A percentile compares a stretch with the other conserved stretches of the same genome.
Conservation (phyloP, 2,113 vertebrate species). For the Xenopus tropicalis region UCB_Xtro_10.0 CM004451.2:66839001-66839500, state of each 20-base stretch:
- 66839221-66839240: constrained; percentile 99
- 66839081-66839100: constrained; percentile 83
- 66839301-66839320: constrained; percentile 58
- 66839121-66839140: constrained; percentile 92
- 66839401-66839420: neutral
- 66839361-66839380: constrained; percentile 6
- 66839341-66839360: constrained; percentile 25
- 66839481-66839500: neutral
- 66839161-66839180: constrained; percentile 99
- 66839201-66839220: constrained; percentile 99
- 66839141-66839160: constrained; percentile 95
- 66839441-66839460: neutral
- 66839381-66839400: constrained; percentile 14
- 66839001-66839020: constrained; percentile 63
- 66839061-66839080: constrained; percentile 82
- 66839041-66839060: constrained; percentile 76
- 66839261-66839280: constrained; percentile 99
- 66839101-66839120: constrained; percentile 92
- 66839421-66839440: neutral
- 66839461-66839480: neutral
- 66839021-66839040: constrained; percentile 64
- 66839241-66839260: constrained; percentile 99
- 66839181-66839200: constrained; percentile 99
- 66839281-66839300: constrained; percentile 99
- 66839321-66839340: constrained; percentile 33